Conservation (phyloP, 2,888 invertebrate species). For the Ectobius pallidus region DNA sequence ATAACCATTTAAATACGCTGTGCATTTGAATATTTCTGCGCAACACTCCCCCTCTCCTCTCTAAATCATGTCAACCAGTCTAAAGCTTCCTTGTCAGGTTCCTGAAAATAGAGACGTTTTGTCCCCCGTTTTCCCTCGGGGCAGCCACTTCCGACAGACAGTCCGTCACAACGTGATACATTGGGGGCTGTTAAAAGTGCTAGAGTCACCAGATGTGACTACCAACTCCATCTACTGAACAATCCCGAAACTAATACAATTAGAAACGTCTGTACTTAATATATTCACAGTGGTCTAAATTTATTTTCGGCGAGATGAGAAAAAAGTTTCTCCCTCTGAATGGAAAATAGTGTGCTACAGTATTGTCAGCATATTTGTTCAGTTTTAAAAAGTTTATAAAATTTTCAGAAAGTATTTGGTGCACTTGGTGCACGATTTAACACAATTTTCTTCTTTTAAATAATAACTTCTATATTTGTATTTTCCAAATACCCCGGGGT, state of each 20-base stretch:
- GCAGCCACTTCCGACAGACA: constrained; percentile 7
- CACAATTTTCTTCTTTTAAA: too few species aligned
- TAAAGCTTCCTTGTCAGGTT: constrained; percentile 3
- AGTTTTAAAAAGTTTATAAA: too few species aligned
- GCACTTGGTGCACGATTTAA: too few species aligned
- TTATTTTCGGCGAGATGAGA: too few species aligned
- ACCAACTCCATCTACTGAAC: neutral
- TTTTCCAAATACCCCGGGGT: too few species aligned
- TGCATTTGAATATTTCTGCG: neutral
- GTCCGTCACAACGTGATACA: neutral
- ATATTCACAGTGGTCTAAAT: too few species aligned
- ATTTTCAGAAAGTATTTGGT: too few species aligned
- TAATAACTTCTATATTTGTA: too few species aligned
- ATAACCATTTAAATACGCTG: too few species aligned
- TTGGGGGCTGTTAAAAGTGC: neutral
- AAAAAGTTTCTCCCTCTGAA: too few species aligned
- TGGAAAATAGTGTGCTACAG: too few species aligned
- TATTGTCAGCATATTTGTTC: too few species aligned
- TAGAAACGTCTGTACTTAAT: neutral
- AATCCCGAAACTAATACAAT: neutral
- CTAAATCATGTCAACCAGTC: constrained; percentile 11
- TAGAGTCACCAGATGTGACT: neutral
- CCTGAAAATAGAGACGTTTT: constrained; percentile 7
- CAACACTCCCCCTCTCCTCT: neutral
- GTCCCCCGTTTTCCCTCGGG: neutral